Evolutionary conservation across 2,888 invertebrate genomes (phyloP), one percentile per base, ranked within the genome.

Genomic region (Chorisops tibialis): DNA sequence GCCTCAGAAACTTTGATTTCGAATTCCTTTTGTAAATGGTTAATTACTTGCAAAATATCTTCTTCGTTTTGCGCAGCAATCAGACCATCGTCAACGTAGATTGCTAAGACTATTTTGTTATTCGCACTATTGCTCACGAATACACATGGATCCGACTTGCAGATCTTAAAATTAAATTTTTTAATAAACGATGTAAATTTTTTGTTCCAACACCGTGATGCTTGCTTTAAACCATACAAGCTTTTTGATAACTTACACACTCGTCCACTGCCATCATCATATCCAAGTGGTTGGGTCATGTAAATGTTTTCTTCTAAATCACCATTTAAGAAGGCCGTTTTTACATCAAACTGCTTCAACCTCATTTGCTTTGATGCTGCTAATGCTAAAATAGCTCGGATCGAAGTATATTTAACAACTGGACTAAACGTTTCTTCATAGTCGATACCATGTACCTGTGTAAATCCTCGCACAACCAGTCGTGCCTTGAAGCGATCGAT

Each of bases 381-480:
- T 38, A 68, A 63, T 16, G 66, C 64, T 48, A 67, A 45, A 14
- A 68, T 47, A 45, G 65, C 63, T 61, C 68, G 66, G 21, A 71
- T 63, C 6, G 69, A 70, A 22, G 67, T 58, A 43, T 68, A 65
- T 63, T 64, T 68, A 11, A 67, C 69, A 1, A 73, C 72, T 9
- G 72, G 71, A 50, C 66, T 67, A 41, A 68, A 69, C 4, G 68
- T 69, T 67, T 70, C 69, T 4, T 60, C 16, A 61, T 66, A 69
- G 39, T 69, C 68, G 2, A 69, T 45, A 1, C 68, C 69, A 24
- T 63, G 63, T 56, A 65, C 50, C 60, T 69, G 67, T 3, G 63
- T 64, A 47, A 67, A 69, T 12, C 67, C 67, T 22, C 68, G 51
- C 4, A 58, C 65, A 14, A 67, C 65, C 14, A 68, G 45, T 22